These are phyloP conservation scores for Neopipo cinnamomea DNA, from an alignment of 2,113 vertebrate species.

Conservation along the genomic window DNA sequence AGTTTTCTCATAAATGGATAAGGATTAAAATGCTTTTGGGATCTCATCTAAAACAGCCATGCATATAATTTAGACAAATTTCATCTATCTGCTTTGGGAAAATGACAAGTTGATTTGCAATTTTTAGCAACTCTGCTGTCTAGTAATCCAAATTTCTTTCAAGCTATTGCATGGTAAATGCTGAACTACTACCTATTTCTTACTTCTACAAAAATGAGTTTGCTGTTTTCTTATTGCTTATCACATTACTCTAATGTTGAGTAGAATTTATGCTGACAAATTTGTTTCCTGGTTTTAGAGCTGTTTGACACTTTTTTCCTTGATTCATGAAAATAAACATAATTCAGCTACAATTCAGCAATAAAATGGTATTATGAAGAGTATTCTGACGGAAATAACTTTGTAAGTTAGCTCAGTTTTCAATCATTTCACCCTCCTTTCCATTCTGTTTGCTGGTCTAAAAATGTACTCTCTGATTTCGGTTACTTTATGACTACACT, in stretches of 20 bases:
- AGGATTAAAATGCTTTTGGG: not conserved
- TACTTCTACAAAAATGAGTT: not conserved
- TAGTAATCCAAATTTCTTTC: not conserved
- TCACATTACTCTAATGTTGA: not conserved
- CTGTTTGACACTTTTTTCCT: not conserved
- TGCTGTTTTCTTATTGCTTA: not conserved
- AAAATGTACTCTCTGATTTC: not conserved
- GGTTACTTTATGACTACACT: not conserved
- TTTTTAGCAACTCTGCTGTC: not conserved
- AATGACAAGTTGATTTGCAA: not conserved
- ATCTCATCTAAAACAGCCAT: not conserved
- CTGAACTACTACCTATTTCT: not conserved
- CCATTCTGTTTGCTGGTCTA: not conserved
- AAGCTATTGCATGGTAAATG: not conserved
- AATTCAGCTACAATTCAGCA: not conserved
- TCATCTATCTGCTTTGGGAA: not conserved
- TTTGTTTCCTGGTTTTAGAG: not conserved
- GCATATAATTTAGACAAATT: not conserved
- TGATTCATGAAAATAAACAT: not conserved
- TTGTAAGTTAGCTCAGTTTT: not conserved
- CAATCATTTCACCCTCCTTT: not conserved
- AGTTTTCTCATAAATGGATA: not conserved
- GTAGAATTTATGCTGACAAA: not conserved
- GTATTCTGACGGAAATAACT: not conserved
- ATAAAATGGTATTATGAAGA: not conserved